Evolutionary conservation across 2,113 vertebrate species (phyloP).

Genomic region (Muntiacus muntjak): DNA sequence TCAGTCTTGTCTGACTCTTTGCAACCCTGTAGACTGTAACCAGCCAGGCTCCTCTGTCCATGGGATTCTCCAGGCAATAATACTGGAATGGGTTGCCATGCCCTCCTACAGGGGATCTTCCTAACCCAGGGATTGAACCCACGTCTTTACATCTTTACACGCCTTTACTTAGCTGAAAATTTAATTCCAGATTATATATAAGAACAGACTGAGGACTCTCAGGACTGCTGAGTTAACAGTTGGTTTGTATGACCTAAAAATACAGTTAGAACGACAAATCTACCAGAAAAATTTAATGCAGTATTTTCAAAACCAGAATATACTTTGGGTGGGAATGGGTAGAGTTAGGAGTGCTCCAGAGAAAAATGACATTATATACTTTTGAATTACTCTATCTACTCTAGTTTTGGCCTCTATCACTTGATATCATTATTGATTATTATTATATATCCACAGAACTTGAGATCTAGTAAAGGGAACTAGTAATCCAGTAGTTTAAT

Average conservation of each 20-base stretch:
- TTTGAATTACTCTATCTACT: background rate
- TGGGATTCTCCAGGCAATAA: background rate
- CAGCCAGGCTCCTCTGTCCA: background rate
- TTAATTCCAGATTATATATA: background rate
- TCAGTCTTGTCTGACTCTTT: background rate
- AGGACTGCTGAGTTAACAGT: background rate
- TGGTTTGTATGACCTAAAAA: background rate
- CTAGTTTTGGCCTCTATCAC: background rate
- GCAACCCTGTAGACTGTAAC: background rate
- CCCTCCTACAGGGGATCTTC: background rate
- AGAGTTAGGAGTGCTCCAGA: background rate
- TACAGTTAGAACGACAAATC: slow-evolving; percentile 22
- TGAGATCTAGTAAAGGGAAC: background rate
- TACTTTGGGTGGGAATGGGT: background rate
- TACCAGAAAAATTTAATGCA: background rate
- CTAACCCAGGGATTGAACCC: background rate
- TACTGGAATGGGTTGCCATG: background rate
- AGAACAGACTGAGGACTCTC: background rate
- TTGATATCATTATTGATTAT: background rate
- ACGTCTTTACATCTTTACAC: background rate
- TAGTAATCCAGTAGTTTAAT: background rate
- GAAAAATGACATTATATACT: background rate
- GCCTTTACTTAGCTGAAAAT: background rate
- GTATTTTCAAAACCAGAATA: slow-evolving; percentile 16
- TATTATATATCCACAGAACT: background rate